Evolutionary conservation across 23 tunicate species (phyloP), one percentile per base, ranked within the genome.

Genomic region (Diplosoma virens): DNA sequence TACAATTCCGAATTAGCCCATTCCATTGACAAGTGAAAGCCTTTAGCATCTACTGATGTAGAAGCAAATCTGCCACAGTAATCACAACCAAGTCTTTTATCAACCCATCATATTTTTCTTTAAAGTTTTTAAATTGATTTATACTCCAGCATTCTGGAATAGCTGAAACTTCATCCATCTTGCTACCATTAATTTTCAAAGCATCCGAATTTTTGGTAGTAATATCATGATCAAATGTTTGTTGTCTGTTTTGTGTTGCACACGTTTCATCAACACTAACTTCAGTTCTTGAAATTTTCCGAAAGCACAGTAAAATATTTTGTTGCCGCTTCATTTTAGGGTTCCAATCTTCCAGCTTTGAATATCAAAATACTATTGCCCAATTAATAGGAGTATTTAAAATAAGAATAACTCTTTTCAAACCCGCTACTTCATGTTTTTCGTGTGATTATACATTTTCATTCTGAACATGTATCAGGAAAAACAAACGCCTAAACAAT

Each of bases 131-230:
- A 53, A 24, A 71, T 53, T 80, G 79, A 26, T 68, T 72, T 35
- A 53, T 80, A 53, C 53, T 80, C 85, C 85, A 80, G 67, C 85
- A 80, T 47, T 80, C 85, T 32, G 85, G 85, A 52, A 80, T 66
- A 35, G 28, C 30, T 61, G 69, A 61, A 61, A 61, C 69, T 61
- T 61, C 69, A 61, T 35, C 30, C 69, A 35, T 61, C 69, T 61
- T 61, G 69, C 69, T 26, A 61, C 69, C 69, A 61, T 61, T 61
- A 61, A 34, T 61, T 61, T 61, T 29, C 69, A 61, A 61, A 61
- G 6, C 69, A 61, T 61, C 69, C 30, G 69, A 61, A 61, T 61
- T 35, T 61, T 61, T 34, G 69, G 69, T 61, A 61, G 69, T 61
- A 61, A 26, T 61, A 61, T 61, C 69, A 61, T 29, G 69, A 61